Evolutionary conservation across 2,888 invertebrate species (phyloP), one percentile per base, ranked within the genome.

Genomic region (Zelleria hepariella): DNA sequence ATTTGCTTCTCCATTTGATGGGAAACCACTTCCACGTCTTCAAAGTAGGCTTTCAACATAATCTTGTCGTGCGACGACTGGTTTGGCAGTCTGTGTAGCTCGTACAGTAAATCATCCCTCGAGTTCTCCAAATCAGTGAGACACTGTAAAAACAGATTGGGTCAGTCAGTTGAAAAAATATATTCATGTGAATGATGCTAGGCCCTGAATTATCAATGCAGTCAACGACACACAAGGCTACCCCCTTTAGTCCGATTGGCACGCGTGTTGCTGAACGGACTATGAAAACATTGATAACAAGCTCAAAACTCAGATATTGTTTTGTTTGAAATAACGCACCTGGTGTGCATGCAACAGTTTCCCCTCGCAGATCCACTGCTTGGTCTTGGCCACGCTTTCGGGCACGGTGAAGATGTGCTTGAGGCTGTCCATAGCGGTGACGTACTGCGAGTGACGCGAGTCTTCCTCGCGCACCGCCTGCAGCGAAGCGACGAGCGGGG

Each of bases 371-470:
- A 99, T 98, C 90, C 96, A 94, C 59, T 95, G 94, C 75, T 96
- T 95, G 0, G 98, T 98, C 80, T 96, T 97, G 59, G 96, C 94
- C 0, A 99, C 96, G 82, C 97, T 98, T 71, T 98, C 97, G 8
- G 98, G 98, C 0, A 99, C 98, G 53, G 97, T 98, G 72, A 99
- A 98, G 64, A 99, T 98, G 74, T 99, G 98, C 77, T 98, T 98
- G 26, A 99, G 89, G 76, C 99, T 99, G 75, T 99, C 98, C 91
- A 97, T 97, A 0, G 99, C 99, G 1, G 98, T 98, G 1, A 97
- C 98, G 82, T 98, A 97, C 76, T 98, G 99, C 0, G 98, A 98
- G 81, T 99, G 98, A 21, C 95, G 92, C 67, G 95, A 95, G 75
- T 98, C 98, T 80, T 99, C 98, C 65, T 96, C 96, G 25, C 96